Base-by-base conservation (phyloP, 2,113 vertebrate species). In the Crotalus helleri region DNA sequence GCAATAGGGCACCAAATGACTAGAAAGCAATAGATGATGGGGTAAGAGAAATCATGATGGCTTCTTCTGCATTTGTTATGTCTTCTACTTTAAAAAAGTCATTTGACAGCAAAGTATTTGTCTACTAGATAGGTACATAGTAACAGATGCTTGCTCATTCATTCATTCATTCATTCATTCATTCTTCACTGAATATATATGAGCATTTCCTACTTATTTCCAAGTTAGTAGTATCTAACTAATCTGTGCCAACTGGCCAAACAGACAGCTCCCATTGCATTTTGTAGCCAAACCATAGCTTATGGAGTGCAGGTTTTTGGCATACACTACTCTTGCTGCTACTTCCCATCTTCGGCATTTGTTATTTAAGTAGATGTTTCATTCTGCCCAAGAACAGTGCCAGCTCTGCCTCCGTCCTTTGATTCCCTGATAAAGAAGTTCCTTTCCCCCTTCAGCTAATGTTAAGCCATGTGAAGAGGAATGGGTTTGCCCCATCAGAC, bases 401-500 rank as follows among this genome's bases (percentile, higher is more conserved):
- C 54, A 88, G 87, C 87, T 15, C 9, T 33, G 10, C 17, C 33
- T 81, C 74, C 74, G 3, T 81, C 74, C 15, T 81, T 81, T 81
- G n/a, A 39, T 81, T 39, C 69, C 69, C 33, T 39, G 33, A 39
- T 81, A 21, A 39, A 81, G 33, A 81, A 9, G 33, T 21, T 21
- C 7, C n/a, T 17, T 88, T 9, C 51, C n/a, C 87, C 33, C 54
- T 33, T 29, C 24, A 90, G 57, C 6, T 21, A 88, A 81, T n/a
- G 46, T 24, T 0, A 9, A 74, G 5, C 9, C 89, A 88, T 19
- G 13, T 17, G 29, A 58, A 39, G n/a, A 81, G 9, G 8, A 54
- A 58, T 15, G 0, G 0, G 0, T 0, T 9, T 61, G 29, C 24
- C 49, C 90, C 53, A 61, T 59, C 44, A 93, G 44, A 44, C 46